Base-by-base conservation (phyloP, 2,888 invertebrate genomes). In the Amphipoea oculea region DNA sequence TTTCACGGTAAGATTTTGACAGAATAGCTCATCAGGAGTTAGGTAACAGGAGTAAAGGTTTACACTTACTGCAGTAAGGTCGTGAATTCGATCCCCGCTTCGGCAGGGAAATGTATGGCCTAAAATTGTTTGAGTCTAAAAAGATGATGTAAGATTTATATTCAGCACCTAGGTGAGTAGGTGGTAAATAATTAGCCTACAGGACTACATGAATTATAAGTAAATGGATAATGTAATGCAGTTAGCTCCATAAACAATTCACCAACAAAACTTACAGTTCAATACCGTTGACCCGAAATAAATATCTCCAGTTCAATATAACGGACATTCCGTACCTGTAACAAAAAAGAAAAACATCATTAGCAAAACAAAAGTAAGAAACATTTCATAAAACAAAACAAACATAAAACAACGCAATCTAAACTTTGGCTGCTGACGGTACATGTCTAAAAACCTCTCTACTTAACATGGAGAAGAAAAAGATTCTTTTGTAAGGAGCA, bases 391-490 rank as follows among this genome's bases (percentile, higher is more conserved):
- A 69, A 70, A 69, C 57, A 76, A 69, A 70, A 69, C 57, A 81
- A 73, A 75, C 78, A 68, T 73, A 60, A 60, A 60, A 60, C 57
- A 60, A 71, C 40, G 69, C 36, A 81, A 84, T 77, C 79, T 71
- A 70, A 78, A 81, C 69, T 76, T 85, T 69, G 70, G 60, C 73
- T 77, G 94, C 93, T 70, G 90, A 92, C 95, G 70, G 89, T 96
- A 94, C 94, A 83, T 81, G 88, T 91, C 90, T 91, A 94, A 95
- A 95, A 94, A 90, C 92, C 91, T 91, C 93, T 92, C 94, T 95
- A 94, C 95, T 96, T 96, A 96, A 95, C 95, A 95, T 94, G 93
- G 94, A 90, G 93, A 90, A 94, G 94, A 95, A 95, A 95, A 95
- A 95, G 94, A 95, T 93, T 95, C 95, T 94, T 94, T 96, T 96